These are phyloP conservation scores for Paedocypris sp. DNA, from an alignment of 2,113 vertebrate species.

Conservation along the genomic window DNA sequence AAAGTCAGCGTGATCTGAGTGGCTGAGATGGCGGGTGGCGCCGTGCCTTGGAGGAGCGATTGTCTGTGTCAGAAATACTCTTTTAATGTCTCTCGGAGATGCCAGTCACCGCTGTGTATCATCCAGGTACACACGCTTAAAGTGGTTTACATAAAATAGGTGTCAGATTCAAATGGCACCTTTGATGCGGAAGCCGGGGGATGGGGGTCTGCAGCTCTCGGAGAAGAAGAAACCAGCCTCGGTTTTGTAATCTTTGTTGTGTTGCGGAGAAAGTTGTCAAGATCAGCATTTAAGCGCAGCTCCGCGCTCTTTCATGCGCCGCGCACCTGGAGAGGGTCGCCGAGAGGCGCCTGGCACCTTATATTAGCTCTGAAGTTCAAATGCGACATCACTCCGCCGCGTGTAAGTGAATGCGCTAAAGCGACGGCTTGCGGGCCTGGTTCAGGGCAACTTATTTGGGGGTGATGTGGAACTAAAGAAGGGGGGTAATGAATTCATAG, in stretches of 20 bases:
- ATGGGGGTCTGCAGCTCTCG: slow-evolving; percentile 34
- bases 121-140: slow-evolving; percentile 44
- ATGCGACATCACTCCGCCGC: slow-evolving; percentile 31
- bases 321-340: slow-evolving; percentile 55
- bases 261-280: slow-evolving; percentile 61
- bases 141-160: slow-evolving; percentile 58
- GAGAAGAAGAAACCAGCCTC: slow-evolving; percentile 43
- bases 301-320: slow-evolving; percentile 51
- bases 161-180: slow-evolving; percentile 61
- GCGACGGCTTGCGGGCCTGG: slow-evolving; percentile 15
- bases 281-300: slow-evolving; percentile 63
- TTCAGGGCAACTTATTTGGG: slow-evolving; percentile 34
- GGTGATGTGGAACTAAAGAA: slow-evolving; percentile 29
- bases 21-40: slow-evolving; percentile 45
- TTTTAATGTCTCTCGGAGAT: slow-evolving; percentile 52
- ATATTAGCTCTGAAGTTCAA: slow-evolving; percentile 62
- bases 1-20: slow-evolving; percentile 37
- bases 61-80: slow-evolving; percentile 52
- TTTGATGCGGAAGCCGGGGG: slow-evolving; percentile 40
- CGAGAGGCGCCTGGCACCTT: slow-evolving; percentile 55
- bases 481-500: slow-evolving; percentile 17
- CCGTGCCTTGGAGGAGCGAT: slow-evolving; percentile 58
- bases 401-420: slow-evolving; percentile 31
- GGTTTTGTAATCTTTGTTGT: slow-evolving; percentile 62
- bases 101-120: slow-evolving; percentile 43